Evolutionary conservation across 2,797 vertebrate genomes (phyloP).

Genomic region (Muscicapa striata): DNA sequence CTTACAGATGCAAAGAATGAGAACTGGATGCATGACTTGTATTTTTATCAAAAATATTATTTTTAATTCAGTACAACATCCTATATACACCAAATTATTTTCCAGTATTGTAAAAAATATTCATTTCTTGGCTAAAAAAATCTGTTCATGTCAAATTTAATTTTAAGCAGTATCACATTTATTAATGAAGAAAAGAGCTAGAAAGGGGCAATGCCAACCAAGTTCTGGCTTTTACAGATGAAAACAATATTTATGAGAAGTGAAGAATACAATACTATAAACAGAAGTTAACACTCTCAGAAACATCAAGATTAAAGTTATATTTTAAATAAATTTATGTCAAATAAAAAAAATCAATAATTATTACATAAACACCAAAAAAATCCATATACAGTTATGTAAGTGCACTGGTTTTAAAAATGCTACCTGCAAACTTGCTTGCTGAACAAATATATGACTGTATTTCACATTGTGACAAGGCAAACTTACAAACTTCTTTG

Average conservation of each 20-base stretch:
- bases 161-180: background rate
- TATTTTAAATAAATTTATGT: background rate
- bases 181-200: background rate
- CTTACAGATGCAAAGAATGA: background rate
- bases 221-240: background rate
- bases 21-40: background rate
- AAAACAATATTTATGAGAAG: background rate
- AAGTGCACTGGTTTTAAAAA: background rate
- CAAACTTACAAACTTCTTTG: conserved; percentile 46
- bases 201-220: background rate
- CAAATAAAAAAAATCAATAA: background rate
- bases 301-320: background rate
- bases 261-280: background rate
- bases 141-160: background rate
- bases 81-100: background rate
- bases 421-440: background rate
- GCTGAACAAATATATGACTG: background rate
- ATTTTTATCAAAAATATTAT: background rate
- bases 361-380: background rate
- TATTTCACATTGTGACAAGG: conserved; percentile 27
- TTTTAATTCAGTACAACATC: background rate
- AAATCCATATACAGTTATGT: background rate
- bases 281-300: background rate
- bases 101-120: background rate
- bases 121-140: background rate